phyloP scores from a whole-genome alignment of 2,113 vertebrate genomes.

The Pachycephala philippinensis region DNA sequence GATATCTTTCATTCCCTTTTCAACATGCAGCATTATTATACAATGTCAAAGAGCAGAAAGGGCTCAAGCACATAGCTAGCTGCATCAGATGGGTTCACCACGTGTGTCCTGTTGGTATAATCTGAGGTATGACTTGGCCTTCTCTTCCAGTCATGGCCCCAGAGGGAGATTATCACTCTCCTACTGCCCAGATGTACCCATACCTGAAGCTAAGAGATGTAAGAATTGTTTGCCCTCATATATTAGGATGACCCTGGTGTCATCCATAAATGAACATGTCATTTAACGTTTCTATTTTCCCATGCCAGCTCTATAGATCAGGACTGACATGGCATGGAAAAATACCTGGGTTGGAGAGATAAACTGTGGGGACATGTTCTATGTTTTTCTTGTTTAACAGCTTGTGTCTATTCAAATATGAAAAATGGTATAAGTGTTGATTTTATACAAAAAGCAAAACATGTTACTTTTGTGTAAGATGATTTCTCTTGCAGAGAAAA shows the following conservation, averaged over 20 bases:
- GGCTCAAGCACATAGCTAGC: neutral
- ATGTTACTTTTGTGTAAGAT: neutral
- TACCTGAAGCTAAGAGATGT: neutral
- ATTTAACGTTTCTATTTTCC: neutral
- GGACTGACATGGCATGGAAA: neutral
- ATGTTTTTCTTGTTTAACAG: neutral
- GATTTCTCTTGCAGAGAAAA: neutral
- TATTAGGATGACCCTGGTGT: neutral
- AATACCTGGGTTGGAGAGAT: neutral
- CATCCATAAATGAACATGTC: neutral
- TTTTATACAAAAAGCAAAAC: neutral
- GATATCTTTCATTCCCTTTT: neutral
- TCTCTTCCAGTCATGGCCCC: neutral
- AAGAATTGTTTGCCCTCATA: neutral
- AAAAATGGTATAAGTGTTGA: neutral
- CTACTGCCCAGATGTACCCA: neutral
- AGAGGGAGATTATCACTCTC: neutral
- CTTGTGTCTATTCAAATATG: neutral
- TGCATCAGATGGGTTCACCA: neutral
- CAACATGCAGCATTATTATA: neutral
- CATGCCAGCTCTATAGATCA: neutral
- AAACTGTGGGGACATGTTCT: neutral
- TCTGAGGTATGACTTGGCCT: neutral
- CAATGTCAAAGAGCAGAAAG: neutral
- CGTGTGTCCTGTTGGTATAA: neutral